Evolutionary conservation across 1,140 invertebrate genomes (phyloP).

Genomic region (Akabosia matsudoensis): DNA sequence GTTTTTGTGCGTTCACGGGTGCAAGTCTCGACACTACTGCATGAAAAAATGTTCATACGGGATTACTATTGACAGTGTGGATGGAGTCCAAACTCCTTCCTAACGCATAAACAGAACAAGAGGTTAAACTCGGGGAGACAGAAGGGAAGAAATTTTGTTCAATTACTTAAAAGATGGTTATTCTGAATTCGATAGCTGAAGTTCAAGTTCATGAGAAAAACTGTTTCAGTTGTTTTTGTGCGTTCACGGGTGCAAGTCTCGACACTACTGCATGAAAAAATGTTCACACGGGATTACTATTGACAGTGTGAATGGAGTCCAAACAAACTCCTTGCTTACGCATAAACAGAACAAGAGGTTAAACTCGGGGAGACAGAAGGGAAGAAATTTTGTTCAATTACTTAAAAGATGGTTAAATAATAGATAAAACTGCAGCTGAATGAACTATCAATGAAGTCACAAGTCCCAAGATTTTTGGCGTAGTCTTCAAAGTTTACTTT

Average conservation of each 20-base stretch:
- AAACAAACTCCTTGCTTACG: not conserved
- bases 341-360: conserved; percentile 6
- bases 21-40: no score
- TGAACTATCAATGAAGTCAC: no score
- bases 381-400: not conserved
- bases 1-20: not conserved
- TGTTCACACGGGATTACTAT: not conserved
- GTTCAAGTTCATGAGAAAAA: conserved; percentile 16
- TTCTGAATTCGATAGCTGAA: conserved; percentile 1
- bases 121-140: conserved; percentile 8
- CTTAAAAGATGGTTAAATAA: no score
- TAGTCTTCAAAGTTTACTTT: not conserved
- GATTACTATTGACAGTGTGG: no score
- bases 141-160: not conserved
- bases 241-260: not conserved
- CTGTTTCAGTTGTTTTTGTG: not conserved
- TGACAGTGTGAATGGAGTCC: no score
- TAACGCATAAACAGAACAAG: conserved; percentile 5
- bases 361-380: not conserved
- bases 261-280: no score
- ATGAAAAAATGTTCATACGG: not conserved
- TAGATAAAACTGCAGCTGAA: no score
- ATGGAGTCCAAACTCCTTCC: no score
- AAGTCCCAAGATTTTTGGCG: no score
- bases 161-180: no score